These are phyloP conservation scores for Hafferia zeledoni DNA, from an alignment of 2,797 vertebrate genomes.

Conservation along the genomic window DNA sequence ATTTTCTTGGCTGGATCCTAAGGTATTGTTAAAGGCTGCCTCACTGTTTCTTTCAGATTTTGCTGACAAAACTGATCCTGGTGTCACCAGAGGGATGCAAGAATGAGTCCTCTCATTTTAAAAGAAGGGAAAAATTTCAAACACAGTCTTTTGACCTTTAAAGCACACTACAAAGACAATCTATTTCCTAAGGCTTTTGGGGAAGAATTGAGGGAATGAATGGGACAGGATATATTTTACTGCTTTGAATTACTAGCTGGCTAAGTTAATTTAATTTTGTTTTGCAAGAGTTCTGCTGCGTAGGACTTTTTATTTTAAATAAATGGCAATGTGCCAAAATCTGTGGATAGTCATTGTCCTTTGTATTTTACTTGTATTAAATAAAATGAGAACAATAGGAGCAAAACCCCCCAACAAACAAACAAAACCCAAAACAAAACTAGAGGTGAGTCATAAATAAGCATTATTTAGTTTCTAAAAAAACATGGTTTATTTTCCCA, in stretches of 20 bases:
- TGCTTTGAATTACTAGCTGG: constrained; percentile 63
- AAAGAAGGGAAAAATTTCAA: constrained; percentile 26
- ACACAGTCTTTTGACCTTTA: constrained; percentile 17
- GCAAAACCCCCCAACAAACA: neutral
- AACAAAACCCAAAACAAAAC: neutral
- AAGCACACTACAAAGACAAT: constrained; percentile 42
- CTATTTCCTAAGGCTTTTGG: constrained; percentile 45
- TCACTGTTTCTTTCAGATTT: constrained; percentile 14
- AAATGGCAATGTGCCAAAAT: constrained; percentile 22
- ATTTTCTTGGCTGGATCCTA: constrained; percentile 6
- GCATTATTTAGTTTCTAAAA: constrained; percentile 9
- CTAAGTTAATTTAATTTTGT: constrained; percentile 49
- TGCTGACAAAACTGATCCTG: constrained; percentile 22
- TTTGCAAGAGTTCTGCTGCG: neutral
- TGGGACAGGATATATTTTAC: constrained; percentile 39
- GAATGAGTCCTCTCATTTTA: neutral
- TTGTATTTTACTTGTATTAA: constrained; percentile 50
- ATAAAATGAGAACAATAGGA: constrained; percentile 55
- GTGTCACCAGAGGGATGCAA: neutral
- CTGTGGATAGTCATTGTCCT: constrained; percentile 38
- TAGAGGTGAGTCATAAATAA: constrained; percentile 50
- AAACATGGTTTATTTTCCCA: constrained; percentile 13
- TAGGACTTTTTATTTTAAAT: constrained; percentile 34
- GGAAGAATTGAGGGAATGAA: constrained; percentile 30
- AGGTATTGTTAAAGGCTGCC: neutral